Evolutionary conservation across 2,113 vertebrate species (phyloP).

Genomic region (Silurus glanis): DNA sequence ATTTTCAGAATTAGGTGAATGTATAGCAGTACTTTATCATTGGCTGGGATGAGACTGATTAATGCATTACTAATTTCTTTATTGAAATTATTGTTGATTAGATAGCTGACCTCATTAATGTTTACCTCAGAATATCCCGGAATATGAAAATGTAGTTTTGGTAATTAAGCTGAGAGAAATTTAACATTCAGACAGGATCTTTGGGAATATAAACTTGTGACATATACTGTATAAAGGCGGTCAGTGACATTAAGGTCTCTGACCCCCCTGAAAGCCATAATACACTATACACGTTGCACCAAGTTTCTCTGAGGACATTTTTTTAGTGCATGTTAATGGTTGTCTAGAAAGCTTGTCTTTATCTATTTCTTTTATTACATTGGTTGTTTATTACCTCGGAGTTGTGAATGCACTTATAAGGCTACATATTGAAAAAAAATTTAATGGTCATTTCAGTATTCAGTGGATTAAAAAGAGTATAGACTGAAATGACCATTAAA

Average conservation of each 20-base stretch:
- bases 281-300: background rate
- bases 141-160: background rate
- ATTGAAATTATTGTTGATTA: background rate
- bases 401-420: constrained; percentile 3
- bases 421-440: background rate
- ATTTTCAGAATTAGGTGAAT: background rate
- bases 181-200: background rate
- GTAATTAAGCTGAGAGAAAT: background rate
- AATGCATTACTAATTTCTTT: background rate
- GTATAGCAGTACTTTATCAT: background rate
- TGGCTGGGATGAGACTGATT: background rate
- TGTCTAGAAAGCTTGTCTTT: background rate
- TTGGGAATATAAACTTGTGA: background rate
- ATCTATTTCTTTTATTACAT: background rate
- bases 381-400: background rate
- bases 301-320: background rate
- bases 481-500: too few species aligned
- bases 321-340: constrained; percentile 15
- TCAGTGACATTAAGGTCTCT: constrained; percentile 26
- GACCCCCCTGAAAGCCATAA: background rate
- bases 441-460: too few species aligned
- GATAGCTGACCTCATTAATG: background rate
- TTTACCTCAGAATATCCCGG: background rate
- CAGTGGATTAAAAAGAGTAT: too few species aligned
- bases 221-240: background rate